Percentiles rank a stretch among this genome's conserved stretches.
These are phyloP conservation scores for Pyrrhosoma nymphula DNA, from an alignment of 2,888 invertebrate species.

Conservation along the genomic window DNA sequence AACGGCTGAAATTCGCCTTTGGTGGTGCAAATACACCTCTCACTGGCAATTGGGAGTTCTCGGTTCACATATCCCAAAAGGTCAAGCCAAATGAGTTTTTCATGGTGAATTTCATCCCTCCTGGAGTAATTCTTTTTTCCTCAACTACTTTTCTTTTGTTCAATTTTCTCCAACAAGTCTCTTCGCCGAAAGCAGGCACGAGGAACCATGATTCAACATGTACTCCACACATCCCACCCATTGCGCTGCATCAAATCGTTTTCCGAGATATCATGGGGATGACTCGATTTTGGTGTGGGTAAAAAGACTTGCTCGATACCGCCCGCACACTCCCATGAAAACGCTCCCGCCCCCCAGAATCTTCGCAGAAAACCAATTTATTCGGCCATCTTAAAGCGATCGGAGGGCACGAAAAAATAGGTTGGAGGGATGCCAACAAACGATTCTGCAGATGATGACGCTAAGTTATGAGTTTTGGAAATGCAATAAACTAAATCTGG, in stretches of 20 bases:
- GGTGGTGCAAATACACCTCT: too few relatives aligned
- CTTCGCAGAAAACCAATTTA: neutral
- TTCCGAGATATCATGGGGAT: neutral
- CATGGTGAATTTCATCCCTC: neutral
- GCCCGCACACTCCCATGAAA: neutral
- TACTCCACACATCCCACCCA: too few relatives aligned
- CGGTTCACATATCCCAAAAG: too few relatives aligned
- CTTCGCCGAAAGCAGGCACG: too few relatives aligned
- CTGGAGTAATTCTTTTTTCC: neutral
- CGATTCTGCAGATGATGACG: neutral
- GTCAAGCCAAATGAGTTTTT: too few relatives aligned
- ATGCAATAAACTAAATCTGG: neutral
- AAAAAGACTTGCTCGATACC: neutral
- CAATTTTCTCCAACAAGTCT: too few relatives aligned
- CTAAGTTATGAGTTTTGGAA: neutral
- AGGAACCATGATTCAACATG: too few relatives aligned
- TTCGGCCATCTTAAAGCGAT: neutral
- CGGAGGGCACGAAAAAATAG: neutral
- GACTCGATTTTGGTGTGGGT: neutral
- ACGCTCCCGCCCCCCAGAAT: neutral
- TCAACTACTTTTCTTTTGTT: neutral
- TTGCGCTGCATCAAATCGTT: neutral
- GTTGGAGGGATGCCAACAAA: neutral
- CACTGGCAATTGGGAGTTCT: too few relatives aligned
- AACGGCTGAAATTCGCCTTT: too few relatives aligned